Percentiles rank a stretch among this genome's conserved stretches.
Evolutionary conservation across 2,113 vertebrate species (phyloP).

Genomic region (Cryptoleucopteryx plumbea): DNA sequence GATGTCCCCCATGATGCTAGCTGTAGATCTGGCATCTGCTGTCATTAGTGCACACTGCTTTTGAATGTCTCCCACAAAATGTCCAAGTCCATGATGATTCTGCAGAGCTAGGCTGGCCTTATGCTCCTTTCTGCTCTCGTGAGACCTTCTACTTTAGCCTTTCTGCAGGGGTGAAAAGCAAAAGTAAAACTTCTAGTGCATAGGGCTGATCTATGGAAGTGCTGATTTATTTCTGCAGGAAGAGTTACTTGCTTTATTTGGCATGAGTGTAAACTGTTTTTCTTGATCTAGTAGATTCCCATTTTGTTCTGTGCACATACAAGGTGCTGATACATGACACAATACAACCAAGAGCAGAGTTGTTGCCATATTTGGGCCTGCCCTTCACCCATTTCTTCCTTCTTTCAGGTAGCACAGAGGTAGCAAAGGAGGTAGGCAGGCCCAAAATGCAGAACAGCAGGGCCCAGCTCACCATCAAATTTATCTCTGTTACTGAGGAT

Average conservation of each 20-base stretch:
- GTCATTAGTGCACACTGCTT: neutral
- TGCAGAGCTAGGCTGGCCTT: neutral
- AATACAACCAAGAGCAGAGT: neutral
- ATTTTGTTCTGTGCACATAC: neutral
- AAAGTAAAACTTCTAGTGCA: neutral
- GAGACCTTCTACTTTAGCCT: neutral
- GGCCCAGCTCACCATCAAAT: neutral
- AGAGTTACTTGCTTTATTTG: neutral
- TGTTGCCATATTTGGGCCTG: rapidly evolving
- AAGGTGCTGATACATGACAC: rapidly evolving
- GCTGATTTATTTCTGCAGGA: neutral
- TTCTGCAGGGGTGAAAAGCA: neutral
- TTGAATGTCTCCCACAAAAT: neutral
- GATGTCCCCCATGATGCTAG: rapidly evolving
- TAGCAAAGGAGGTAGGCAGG: neutral
- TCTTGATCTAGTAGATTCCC: neutral
- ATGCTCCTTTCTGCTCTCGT: neutral
- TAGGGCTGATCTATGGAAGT: neutral
- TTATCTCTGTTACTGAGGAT: neutral
- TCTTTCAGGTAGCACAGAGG: neutral
- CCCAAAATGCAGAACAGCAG: neutral
- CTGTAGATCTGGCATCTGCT: neutral
- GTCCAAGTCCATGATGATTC: rapidly evolving
- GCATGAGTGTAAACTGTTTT: neutral
- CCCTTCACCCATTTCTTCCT: neutral